phyloP scores from a whole-genome alignment of 92 coral and sea anemone species.

The Parazoanthus darwini region DNA sequence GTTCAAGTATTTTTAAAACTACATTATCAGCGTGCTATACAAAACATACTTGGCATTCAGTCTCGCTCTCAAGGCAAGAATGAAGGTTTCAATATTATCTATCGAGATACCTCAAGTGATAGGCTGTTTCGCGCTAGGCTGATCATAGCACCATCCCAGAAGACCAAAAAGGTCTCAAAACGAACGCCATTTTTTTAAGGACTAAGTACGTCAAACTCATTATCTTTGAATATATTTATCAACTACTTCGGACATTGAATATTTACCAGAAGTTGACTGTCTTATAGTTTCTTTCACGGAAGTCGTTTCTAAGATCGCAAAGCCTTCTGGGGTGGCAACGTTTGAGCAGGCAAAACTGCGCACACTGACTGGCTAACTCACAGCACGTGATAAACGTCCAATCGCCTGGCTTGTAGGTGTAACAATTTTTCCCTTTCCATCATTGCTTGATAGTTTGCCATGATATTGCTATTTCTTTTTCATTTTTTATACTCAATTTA shows the following conservation, averaged over 20 bases:
- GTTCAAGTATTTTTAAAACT: not conserved
- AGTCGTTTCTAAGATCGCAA: too few relatives aligned
- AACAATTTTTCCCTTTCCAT: not conserved
- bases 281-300: too few relatives aligned
- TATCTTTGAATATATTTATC: too few relatives aligned
- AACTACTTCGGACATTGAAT: too few relatives aligned
- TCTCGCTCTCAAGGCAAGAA: slow-evolving; percentile 7
- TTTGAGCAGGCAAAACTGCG: too few relatives aligned
- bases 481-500: not conserved
- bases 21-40: not conserved
- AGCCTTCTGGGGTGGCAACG: too few relatives aligned
- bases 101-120: not conserved
- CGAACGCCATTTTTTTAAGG: too few relatives aligned
- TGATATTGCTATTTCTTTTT: not conserved
- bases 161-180: too few relatives aligned
- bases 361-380: too few relatives aligned
- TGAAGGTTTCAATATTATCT: not conserved
- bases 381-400: not conserved
- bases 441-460: slow-evolving; percentile 12
- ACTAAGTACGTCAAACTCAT: too few relatives aligned
- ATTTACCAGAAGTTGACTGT: too few relatives aligned
- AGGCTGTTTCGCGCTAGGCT: not conserved
- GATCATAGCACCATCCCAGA: too few relatives aligned
- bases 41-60: not conserved
- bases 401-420: not conserved